Evolutionary conservation across 2,888 invertebrate species (phyloP).

Genomic region (Xestia rhomboidea): DNA sequence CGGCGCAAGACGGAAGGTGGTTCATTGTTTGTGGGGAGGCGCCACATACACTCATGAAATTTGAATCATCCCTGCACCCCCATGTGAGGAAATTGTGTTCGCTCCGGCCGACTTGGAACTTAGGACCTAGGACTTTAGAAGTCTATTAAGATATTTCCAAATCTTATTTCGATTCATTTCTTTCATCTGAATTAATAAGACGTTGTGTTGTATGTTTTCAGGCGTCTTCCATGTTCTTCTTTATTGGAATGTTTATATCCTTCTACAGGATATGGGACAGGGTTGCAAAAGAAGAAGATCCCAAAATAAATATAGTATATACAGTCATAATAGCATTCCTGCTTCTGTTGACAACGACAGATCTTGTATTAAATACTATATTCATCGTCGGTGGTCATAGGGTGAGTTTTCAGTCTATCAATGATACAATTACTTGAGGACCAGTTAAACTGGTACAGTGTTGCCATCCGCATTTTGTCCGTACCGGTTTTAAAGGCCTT

Average conservation of each 20-base stretch:
- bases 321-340: neutral
- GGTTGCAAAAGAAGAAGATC: neutral
- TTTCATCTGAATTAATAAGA: neutral
- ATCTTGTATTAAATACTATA: constrained; percentile 26
- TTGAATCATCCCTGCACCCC: neutral
- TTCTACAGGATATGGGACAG: neutral
- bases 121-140: no score
- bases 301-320: neutral
- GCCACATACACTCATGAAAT: neutral
- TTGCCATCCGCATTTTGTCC: neutral
- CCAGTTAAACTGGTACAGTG: neutral
- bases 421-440: neutral
- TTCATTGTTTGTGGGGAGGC: neutral
- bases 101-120: neutral
- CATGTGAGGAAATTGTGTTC: neutral
- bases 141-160: neutral
- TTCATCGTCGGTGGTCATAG: constrained; percentile 43
- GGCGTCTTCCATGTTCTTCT: constrained; percentile 6
- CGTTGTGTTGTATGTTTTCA: constrained; percentile 17
- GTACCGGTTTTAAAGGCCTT: neutral
- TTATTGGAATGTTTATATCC: neutral
- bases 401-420: constrained; percentile 26
- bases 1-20: no score
- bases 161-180: neutral
- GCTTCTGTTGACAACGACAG: constrained; percentile 16